phyloP scores from a whole-genome alignment of 2,113 vertebrate genomes.

The Ciconia maguari region DNA sequence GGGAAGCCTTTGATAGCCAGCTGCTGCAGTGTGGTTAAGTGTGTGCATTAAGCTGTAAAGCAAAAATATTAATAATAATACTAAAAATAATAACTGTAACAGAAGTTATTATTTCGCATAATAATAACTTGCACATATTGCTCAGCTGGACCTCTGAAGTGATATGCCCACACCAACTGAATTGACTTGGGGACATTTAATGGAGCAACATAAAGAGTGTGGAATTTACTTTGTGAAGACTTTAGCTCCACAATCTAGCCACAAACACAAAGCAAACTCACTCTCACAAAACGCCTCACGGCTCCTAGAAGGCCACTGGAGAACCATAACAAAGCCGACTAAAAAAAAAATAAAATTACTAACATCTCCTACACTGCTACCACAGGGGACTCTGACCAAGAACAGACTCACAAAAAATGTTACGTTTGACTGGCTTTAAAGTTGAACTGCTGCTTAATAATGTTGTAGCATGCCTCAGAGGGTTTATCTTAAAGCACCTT shows the following conservation, averaged over 20 bases:
- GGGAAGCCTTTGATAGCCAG: slow-evolving; percentile 79
- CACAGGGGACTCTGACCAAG: slow-evolving; percentile 33
- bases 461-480: slow-evolving; percentile 38
- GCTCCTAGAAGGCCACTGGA: slow-evolving; percentile 16
- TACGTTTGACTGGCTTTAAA: slow-evolving; percentile 43
- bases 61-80: slow-evolving; percentile 36
- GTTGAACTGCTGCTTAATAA: slow-evolving; percentile 42
- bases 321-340: background rate
- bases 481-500: slow-evolving; percentile 49
- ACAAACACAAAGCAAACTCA: slow-evolving; percentile 16
- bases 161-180: background rate
- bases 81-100: background rate
- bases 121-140: background rate
- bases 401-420: slow-evolving; percentile 16
- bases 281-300: accelerated
- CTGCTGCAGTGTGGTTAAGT: slow-evolving; percentile 42
- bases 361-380: background rate
- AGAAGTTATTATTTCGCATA: slow-evolving; percentile 7
- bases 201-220: background rate
- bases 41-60: slow-evolving; percentile 44
- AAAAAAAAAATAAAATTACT: background rate
- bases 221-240: slow-evolving; percentile 15
- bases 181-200: background rate
- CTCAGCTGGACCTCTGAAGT: background rate
- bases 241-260: background rate